phyloP scores from a whole-genome alignment of 1,140 invertebrate species.

The Leptinotarsa defecta region DNA sequence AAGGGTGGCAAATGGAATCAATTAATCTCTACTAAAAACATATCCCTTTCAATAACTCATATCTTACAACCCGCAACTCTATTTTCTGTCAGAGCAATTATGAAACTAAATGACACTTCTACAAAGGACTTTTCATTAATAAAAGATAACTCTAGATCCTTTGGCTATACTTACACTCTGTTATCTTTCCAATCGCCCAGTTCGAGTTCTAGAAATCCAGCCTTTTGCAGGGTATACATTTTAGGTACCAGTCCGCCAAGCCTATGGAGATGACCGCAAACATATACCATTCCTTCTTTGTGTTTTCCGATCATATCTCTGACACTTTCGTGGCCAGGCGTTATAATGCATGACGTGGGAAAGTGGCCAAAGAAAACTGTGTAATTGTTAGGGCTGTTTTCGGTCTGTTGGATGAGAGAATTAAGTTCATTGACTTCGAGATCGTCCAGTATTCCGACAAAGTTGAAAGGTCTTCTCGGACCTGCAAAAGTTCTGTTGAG shows the following conservation, averaged over 20 bases:
- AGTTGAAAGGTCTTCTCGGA: conserved; percentile 88
- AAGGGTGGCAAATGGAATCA: too few species aligned
- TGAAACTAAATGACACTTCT: neutral
- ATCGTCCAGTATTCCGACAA: conserved; percentile 77
- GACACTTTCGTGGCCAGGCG: conserved; percentile 62
- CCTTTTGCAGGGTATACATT: conserved; percentile 87
- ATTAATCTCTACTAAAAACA: too few species aligned
- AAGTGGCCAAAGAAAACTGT: conserved; percentile 92
- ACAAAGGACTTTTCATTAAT: neutral
- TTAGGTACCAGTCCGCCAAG: conserved; percentile 76
- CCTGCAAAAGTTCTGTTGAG: conserved; percentile 50
- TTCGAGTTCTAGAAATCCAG: conserved; percentile 87
- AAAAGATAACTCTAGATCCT: too few species aligned
- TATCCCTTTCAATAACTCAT: too few species aligned
- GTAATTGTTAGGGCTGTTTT: conserved; percentile 60
- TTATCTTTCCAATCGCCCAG: conserved; percentile 94
- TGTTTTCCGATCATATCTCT: conserved; percentile 63
- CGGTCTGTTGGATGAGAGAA: conserved; percentile 59
- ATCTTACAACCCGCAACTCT: too few species aligned
- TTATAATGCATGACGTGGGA: conserved; percentile 85
- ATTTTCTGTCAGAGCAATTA: neutral
- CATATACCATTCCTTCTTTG: conserved; percentile 67
- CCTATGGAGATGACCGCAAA: conserved; percentile 93
- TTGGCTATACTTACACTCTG: conserved; percentile 68
- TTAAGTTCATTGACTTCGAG: conserved; percentile 63